These are phyloP conservation scores for Ctena decussata DNA, from an alignment of 2,888 invertebrate species.

Conservation along the genomic window DNA sequence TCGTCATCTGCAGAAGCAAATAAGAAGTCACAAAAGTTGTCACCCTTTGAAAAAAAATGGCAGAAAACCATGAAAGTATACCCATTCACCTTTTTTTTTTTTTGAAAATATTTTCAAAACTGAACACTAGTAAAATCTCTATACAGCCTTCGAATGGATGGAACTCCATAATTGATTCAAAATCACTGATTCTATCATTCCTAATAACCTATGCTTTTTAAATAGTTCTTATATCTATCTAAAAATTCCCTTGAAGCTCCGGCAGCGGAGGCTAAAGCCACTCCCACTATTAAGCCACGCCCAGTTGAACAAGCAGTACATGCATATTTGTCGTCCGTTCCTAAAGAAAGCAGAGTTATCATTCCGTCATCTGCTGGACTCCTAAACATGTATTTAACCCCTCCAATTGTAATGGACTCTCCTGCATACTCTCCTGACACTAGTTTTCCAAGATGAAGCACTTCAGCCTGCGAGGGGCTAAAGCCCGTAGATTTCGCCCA, in stretches of 20 bases:
- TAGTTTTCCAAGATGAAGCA: conserved; percentile 39
- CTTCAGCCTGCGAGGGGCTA: conserved; percentile 44
- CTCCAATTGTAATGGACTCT: conserved; percentile 49
- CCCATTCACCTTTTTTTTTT: no score
- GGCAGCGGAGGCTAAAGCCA: conserved; percentile 40
- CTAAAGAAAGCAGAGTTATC: conserved; percentile 57
- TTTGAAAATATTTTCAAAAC: no score
- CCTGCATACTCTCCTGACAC: conserved; percentile 35
- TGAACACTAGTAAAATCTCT: no score
- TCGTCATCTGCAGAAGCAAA: no score
- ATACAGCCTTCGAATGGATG: no score
- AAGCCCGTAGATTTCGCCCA: conserved; percentile 58
- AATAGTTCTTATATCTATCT: conserved; percentile 64
- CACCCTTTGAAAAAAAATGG: no score
- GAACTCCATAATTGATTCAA: no score
- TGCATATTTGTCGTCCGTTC: conserved; percentile 53
- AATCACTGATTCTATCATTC: no score
- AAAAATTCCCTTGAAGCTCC: conserved; percentile 57
- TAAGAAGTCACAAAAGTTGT: no score
- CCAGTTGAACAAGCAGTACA: conserved; percentile 58
- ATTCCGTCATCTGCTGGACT: conserved; percentile 60
- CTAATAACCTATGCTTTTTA: conserved; percentile 54
- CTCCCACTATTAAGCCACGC: conserved; percentile 46
- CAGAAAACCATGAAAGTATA: no score
- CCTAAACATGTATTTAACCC: conserved; percentile 56